Percentiles rank a stretch among this genome's conserved stretches.
These are phyloP conservation scores for Hydractinia echinata DNA, from an alignment of 30 jellyfish, hydroid and myxozoan species.

Conservation along the genomic window DNA sequence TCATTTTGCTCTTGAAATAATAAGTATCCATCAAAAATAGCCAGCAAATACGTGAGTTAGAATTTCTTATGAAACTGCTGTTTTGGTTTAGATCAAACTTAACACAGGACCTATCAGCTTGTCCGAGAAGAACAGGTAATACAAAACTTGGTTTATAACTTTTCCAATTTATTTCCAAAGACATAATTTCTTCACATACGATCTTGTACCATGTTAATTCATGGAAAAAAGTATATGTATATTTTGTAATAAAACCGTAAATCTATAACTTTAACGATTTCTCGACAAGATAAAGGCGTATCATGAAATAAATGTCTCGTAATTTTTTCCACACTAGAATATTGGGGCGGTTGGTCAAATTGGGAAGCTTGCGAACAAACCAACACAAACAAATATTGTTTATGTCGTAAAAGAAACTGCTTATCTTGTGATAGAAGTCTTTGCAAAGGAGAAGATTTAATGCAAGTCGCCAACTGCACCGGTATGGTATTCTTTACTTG, in stretches of 20 bases:
- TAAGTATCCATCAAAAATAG: no score
- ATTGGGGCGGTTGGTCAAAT: background rate
- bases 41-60: no score
- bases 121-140: background rate
- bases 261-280: background rate
- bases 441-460: background rate
- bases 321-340: background rate
- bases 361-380: conserved; percentile 22
- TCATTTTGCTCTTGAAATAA: no score
- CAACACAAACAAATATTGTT: background rate
- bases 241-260: background rate
- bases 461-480: conserved; percentile 14
- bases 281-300: no score
- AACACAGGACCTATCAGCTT: background rate
- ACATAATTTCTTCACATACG: no score
- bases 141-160: background rate
- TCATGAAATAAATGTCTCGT: background rate
- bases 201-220: background rate
- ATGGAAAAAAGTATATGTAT: background rate
- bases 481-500: background rate
- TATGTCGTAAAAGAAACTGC: conserved; percentile 11
- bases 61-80: background rate
- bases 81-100: background rate
- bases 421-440: background rate
- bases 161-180: no score